phyloP scores from a whole-genome alignment of 2,113 vertebrate genomes.

The Corythoichthys intestinalis region DNA sequence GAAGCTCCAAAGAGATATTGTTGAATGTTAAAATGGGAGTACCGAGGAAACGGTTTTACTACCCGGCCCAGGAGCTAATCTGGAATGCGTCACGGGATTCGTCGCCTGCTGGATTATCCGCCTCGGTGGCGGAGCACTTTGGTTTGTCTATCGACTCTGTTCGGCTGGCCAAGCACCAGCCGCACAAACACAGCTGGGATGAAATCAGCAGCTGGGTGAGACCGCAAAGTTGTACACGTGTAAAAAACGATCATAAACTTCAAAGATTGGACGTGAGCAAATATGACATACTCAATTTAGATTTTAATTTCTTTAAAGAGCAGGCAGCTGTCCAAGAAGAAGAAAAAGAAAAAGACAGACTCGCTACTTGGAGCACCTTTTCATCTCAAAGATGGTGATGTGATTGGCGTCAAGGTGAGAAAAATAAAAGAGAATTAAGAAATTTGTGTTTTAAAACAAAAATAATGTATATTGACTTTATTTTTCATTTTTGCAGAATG shows the following conservation, averaged over 20 bases:
- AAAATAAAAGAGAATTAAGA: background rate
- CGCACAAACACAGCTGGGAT: slow-evolving; percentile 86
- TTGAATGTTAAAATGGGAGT: slow-evolving; percentile 80
- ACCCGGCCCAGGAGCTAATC: slow-evolving; percentile 74
- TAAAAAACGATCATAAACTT: too few relatives aligned
- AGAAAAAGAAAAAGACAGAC: slow-evolving; percentile 85
- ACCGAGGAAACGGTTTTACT: slow-evolving; percentile 78
- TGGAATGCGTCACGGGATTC: slow-evolving; percentile 82
- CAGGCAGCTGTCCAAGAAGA: slow-evolving; percentile 85
- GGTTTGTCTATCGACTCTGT: slow-evolving; percentile 80
- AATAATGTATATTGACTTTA: slow-evolving; percentile 7
- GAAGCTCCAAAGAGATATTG: slow-evolving; percentile 81
- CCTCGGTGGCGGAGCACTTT: slow-evolving; percentile 75
- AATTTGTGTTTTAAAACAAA: background rate
- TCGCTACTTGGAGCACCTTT: slow-evolving; percentile 82
- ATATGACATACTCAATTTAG: background rate
- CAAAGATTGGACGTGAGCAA: background rate
- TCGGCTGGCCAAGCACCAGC: slow-evolving; percentile 88
- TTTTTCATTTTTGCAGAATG: slow-evolving; percentile 71
- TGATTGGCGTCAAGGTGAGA: slow-evolving; percentile 85
- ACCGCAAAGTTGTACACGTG: slow-evolving; percentile 1
- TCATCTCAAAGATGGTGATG: slow-evolving; percentile 87
- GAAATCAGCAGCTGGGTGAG: slow-evolving; percentile 84
- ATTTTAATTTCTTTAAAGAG: slow-evolving; percentile 63
- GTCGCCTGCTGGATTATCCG: slow-evolving; percentile 73